Conservation (phyloP, 2,113 vertebrate species). For the Xenopus laevis region DNA sequence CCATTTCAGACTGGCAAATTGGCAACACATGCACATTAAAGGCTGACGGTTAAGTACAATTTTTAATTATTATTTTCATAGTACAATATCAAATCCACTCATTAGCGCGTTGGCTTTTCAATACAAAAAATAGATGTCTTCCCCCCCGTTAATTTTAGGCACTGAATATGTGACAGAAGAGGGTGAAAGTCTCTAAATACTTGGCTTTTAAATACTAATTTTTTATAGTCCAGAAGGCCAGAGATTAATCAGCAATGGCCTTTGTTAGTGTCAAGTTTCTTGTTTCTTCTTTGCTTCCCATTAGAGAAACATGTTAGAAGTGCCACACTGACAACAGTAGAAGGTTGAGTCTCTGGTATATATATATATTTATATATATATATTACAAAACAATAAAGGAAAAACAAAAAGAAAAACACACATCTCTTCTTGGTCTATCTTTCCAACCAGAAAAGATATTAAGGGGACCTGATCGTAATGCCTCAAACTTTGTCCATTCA, state of each 20-base stretch:
- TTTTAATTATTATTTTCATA: conserved; percentile 29
- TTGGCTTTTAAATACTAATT: background rate
- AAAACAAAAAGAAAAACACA: conserved; percentile 7
- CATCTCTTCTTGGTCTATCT: conserved; percentile 24
- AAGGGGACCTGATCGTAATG: background rate
- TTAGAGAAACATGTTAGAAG: background rate
- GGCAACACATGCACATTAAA: background rate
- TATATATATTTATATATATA: background rate
- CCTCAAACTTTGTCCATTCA: background rate
- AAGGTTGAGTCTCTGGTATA: background rate
- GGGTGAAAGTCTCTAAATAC: conserved; percentile 28
- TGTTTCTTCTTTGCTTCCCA: background rate
- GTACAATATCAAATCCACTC: conserved; percentile 34
- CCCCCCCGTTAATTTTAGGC: conserved; percentile 31
- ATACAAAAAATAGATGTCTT: conserved; percentile 38
- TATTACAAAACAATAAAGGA: no score
- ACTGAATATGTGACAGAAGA: conserved; percentile 39
- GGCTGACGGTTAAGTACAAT: conserved; percentile 22
- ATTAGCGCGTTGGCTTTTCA: conserved; percentile 25
- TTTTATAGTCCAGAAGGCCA: conserved; percentile 16
- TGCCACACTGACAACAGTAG: conserved; percentile 4
- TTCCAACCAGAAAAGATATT: conserved; percentile 4
- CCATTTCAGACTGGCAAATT: background rate
- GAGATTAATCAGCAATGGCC: conserved; percentile 9
- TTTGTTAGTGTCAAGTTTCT: conserved; percentile 7